phyloP scores from a whole-genome alignment of 2,888 invertebrate species.

The Epistrophe grossulariae region DNA sequence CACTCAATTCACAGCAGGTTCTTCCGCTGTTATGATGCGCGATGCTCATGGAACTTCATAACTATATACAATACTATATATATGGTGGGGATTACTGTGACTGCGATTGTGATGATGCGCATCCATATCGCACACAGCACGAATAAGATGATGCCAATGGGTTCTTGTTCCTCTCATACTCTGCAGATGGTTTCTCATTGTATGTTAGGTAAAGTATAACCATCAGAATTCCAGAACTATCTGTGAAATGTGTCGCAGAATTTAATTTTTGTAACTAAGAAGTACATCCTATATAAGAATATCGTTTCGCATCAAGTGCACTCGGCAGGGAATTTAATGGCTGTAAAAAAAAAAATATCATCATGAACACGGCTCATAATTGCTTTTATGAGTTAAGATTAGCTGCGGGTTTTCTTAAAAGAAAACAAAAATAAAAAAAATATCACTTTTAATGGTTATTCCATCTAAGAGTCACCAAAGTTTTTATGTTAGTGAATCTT shows the following conservation, averaged over 20 bases:
- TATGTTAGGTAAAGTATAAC: background rate
- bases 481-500: background rate
- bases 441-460: background rate
- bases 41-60: slow-evolving; percentile 60
- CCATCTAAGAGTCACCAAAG: background rate
- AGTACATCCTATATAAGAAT: background rate
- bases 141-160: slow-evolving; percentile 64
- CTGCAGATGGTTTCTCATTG: slow-evolving; percentile 22
- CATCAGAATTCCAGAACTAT: slow-evolving; percentile 24
- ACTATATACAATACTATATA: background rate
- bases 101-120: slow-evolving; percentile 36
- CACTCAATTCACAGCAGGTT: slow-evolving; percentile 76
- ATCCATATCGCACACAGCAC: slow-evolving; percentile 70
- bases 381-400: slow-evolving; percentile 41
- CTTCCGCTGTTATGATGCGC: slow-evolving; percentile 56
- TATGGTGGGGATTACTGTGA: slow-evolving; percentile 24
- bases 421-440: background rate
- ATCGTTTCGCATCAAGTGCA: slow-evolving; percentile 41
- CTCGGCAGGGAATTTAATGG: slow-evolving; percentile 39
- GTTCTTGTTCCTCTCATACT: slow-evolving; percentile 16
- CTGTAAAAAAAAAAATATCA: slow-evolving; percentile 32
- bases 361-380: slow-evolving; percentile 43
- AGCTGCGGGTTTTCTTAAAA: slow-evolving; percentile 14
- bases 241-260: slow-evolving; percentile 73
- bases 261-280: slow-evolving; percentile 50